Evolutionary conservation across 2,888 invertebrate genomes (phyloP).

Genomic region (Antheraea assamensis): DNA sequence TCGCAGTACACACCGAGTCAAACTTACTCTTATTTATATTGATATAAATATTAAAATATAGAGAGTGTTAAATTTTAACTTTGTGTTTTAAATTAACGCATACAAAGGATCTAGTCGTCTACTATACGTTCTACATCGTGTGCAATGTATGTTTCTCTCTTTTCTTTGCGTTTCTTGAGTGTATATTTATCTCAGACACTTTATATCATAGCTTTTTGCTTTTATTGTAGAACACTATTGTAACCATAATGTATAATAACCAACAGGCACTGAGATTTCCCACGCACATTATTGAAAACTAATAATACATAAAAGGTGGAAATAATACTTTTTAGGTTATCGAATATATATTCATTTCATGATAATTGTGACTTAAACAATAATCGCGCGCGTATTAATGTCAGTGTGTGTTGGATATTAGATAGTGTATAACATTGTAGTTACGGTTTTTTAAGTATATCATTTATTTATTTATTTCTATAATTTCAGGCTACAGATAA

Average conservation of each 20-base stretch:
- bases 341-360: no score
- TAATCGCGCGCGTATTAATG: neutral
- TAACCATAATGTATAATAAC: neutral
- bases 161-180: slow-evolving; percentile 21
- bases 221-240: neutral
- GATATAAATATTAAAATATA: neutral
- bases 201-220: slow-evolving; percentile 29
- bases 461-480: no score
- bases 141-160: slow-evolving; percentile 63
- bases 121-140: slow-evolving; percentile 72
- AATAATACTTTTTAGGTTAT: no score
- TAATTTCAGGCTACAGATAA: no score
- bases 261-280: neutral
- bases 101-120: slow-evolving; percentile 70
- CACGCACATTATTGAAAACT: neutral
- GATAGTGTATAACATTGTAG: neutral
- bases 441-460: no score
- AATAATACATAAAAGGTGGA: neutral
- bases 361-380: neutral
- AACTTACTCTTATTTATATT: neutral
- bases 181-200: slow-evolving; percentile 24
- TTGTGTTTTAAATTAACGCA: slow-evolving; percentile 8
- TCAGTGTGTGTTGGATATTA: neutral
- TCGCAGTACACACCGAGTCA: neutral
- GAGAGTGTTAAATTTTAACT: neutral